Evolutionary conservation across 2,888 invertebrate genomes (phyloP).

Genomic region (Oscheius sp.): DNA sequence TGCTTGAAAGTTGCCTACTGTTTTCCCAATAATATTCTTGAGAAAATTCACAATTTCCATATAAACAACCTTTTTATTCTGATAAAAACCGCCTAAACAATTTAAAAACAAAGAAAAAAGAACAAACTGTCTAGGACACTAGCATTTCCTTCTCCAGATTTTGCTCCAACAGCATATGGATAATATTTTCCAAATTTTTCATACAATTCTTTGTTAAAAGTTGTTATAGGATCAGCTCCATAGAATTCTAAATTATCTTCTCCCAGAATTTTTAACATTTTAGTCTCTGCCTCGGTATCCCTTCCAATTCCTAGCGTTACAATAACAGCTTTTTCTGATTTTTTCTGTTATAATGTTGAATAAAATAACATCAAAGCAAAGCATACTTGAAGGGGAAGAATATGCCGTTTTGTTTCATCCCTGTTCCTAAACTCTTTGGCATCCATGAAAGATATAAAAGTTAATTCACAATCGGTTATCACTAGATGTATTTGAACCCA

Average conservation of each 20-base stretch:
- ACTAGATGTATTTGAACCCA: conserved; percentile 4
- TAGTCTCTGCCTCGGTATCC: neutral
- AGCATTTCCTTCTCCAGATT: conserved; percentile 32
- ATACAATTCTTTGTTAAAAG: conserved; percentile 34
- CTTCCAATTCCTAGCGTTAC: conserved; percentile 8
- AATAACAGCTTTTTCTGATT: neutral
- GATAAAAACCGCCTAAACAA: neutral
- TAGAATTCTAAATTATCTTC: conserved; percentile 3
- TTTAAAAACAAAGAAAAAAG: neutral
- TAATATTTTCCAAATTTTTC: conserved; percentile 36
- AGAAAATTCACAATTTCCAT: neutral
- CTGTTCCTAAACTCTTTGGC: neutral
- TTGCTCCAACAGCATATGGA: conserved; percentile 38
- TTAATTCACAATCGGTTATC: neutral
- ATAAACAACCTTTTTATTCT: neutral
- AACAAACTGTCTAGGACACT: conserved; percentile 26
- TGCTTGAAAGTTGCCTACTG: no score
- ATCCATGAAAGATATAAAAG: neutral
- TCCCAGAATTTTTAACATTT: neutral
- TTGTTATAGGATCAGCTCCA: conserved; percentile 36
- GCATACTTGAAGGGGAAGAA: neutral
- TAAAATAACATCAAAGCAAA: neutral
- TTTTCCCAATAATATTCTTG: neutral
- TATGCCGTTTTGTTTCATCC: neutral
- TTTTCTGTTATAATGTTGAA: no score